Conservation (phyloP, 1,140 invertebrate species). For the Venustaconcha ellipsiformis region DNA sequence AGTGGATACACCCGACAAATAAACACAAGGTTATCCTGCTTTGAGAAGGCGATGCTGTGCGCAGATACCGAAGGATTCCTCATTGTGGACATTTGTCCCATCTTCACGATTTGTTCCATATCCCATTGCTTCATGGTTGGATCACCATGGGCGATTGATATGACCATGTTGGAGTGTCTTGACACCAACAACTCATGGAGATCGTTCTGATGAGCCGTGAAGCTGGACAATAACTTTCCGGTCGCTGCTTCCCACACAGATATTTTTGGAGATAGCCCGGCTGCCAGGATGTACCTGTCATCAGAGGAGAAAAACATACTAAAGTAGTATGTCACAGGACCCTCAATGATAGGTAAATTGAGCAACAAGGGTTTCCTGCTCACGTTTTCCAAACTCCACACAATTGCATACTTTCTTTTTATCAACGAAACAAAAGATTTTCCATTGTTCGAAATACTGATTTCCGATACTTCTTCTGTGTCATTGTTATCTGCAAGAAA, state of each 20-base stretch:
- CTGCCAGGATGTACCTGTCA: slow-evolving; percentile 20
- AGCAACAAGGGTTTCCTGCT: slow-evolving; percentile 25
- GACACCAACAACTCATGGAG: slow-evolving; percentile 15
- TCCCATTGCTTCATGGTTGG: slow-evolving; percentile 25
- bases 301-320: slow-evolving; percentile 23
- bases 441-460: slow-evolving; percentile 18
- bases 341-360: slow-evolving; percentile 7
- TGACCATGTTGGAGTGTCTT: slow-evolving; percentile 2
- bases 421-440: slow-evolving; percentile 23
- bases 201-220: slow-evolving; percentile 25
- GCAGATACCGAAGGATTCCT: slow-evolving; percentile 8
- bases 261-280: slow-evolving; percentile 25
- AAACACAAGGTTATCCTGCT: slow-evolving; percentile 25
- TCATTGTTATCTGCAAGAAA: slow-evolving; percentile 24
- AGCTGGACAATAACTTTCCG: slow-evolving; percentile 15
- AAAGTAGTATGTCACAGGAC: slow-evolving; percentile 21
- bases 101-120: slow-evolving; percentile 19
- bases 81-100: slow-evolving; percentile 25
- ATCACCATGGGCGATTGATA: slow-evolving; percentile 14
- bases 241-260: slow-evolving; percentile 28
- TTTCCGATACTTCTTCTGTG: slow-evolving; percentile 24
- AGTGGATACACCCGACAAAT: slow-evolving; percentile 19
- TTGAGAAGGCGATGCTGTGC: slow-evolving; percentile 23
- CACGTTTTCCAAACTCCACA: slow-evolving; percentile 31
- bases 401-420: slow-evolving; percentile 26